phyloP scores from a whole-genome alignment of 2,113 vertebrate genomes.

The Nannospalax galili region DNA sequence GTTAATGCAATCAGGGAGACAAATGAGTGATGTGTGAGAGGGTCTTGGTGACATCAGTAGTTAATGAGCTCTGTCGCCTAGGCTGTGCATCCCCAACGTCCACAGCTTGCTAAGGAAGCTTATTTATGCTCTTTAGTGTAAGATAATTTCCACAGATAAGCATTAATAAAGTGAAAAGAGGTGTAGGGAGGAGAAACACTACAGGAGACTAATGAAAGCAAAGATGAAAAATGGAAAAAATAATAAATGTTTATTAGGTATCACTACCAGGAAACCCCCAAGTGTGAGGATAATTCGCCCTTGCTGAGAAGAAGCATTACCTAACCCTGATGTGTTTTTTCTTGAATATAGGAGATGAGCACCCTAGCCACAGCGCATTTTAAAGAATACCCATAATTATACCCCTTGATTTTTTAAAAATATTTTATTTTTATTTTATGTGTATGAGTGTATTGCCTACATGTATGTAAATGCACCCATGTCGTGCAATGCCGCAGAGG shows the following conservation, averaged over 20 bases:
- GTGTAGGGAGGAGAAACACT: constrained; percentile 55
- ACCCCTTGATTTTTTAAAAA: background rate
- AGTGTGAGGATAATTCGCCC: constrained; percentile 33
- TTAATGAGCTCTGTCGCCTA: constrained; percentile 81
- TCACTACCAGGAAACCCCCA: constrained; percentile 56
- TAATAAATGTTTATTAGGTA: constrained; percentile 70
- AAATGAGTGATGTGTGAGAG: constrained; percentile 78
- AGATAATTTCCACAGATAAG: constrained; percentile 79
- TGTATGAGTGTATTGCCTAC: too few relatives aligned
- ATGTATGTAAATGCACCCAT: too few relatives aligned
- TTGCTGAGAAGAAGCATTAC: constrained; percentile 18
- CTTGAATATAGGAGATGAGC: background rate
- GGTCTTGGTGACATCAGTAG: constrained; percentile 74
- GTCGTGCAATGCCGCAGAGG: too few relatives aligned
- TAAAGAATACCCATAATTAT: background rate
- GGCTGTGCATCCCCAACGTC: constrained; percentile 64
- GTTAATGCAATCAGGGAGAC: constrained; percentile 74
- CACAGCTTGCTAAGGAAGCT: constrained; percentile 81
- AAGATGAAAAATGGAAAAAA: constrained; percentile 84
- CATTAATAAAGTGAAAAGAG: constrained; percentile 76
- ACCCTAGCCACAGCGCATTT: background rate
- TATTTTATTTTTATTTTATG: too few relatives aligned
- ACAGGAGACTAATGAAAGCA: constrained; percentile 81
- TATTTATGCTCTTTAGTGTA: constrained; percentile 81
- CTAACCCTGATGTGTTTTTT: background rate